Percentiles rank a stretch among this genome's conserved stretches.
phyloP scores from a whole-genome alignment of 2,113 vertebrate genomes.

The Apteryx owenii region DNA sequence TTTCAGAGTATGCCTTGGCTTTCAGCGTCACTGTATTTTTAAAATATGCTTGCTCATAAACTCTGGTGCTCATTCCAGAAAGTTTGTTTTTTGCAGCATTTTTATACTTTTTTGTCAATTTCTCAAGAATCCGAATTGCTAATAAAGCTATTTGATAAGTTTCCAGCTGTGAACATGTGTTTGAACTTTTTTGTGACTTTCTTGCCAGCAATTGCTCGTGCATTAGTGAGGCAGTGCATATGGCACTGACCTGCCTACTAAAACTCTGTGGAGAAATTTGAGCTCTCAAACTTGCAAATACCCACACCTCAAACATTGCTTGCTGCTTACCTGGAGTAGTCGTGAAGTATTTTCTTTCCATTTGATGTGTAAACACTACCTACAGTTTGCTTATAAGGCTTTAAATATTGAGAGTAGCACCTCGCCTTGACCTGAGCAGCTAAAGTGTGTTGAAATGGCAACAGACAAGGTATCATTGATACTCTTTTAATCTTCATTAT shows the following conservation, averaged over 20 bases:
- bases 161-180: background rate
- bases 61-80: background rate
- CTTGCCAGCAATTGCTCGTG: background rate
- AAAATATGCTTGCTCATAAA: background rate
- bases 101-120: background rate
- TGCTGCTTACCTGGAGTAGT: background rate
- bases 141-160: background rate
- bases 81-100: background rate
- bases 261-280: background rate
- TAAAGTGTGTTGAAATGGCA: background rate
- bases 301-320: background rate
- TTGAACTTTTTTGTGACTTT: background rate
- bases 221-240: background rate
- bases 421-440: background rate
- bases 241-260: background rate
- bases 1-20: background rate
- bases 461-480: background rate
- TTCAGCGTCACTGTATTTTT: background rate
- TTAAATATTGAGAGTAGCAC: background rate
- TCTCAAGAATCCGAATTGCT: background rate
- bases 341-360: background rate
- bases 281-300: background rate
- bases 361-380: background rate
- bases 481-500: background rate
- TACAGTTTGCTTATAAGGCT: background rate